phyloP scores from a whole-genome alignment of 2,888 invertebrate genomes.

The Thecocarcelia acutangulata region DNA sequence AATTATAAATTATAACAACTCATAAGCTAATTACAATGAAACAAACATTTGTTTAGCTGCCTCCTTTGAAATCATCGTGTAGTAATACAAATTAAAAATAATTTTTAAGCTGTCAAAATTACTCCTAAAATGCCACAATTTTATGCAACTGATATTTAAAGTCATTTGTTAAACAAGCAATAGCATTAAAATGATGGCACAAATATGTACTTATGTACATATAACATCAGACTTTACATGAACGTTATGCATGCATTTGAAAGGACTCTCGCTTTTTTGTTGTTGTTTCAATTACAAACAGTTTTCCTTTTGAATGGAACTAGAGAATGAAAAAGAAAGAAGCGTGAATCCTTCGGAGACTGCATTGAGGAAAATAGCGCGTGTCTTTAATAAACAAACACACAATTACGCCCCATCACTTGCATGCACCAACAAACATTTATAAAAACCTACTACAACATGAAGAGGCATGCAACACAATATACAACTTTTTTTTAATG shows the following conservation, averaged over 20 bases:
- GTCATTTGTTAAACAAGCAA: constrained; percentile 22
- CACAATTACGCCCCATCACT: background rate
- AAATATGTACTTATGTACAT: background rate
- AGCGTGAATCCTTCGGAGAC: constrained; percentile 12
- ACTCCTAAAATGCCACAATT: constrained; percentile 30
- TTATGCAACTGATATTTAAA: constrained; percentile 18
- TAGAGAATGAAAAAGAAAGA: background rate
- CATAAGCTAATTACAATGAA: too few species aligned
- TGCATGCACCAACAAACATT: constrained; percentile 5
- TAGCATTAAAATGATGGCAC: constrained; percentile 17
- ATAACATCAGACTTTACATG: too few species aligned
- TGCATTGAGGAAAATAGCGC: constrained; percentile 24
- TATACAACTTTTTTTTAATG: constrained; percentile 5
- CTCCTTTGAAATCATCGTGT: background rate
- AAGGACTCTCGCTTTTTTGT: constrained; percentile 14
- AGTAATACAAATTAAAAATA: constrained; percentile 10
- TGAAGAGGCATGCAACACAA: constrained; percentile 12
- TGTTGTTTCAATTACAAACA: background rate
- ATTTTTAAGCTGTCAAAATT: constrained; percentile 12
- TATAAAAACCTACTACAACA: background rate
- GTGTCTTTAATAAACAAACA: constrained; percentile 12
- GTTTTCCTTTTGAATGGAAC: constrained; percentile 23
- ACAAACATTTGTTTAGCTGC: background rate
- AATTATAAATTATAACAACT: too few species aligned
- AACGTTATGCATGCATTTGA: background rate